Percentiles rank a stretch among this genome's conserved stretches.
Evolutionary conservation across 2,797 vertebrate genomes (phyloP).

Genomic region (Gadopsis marmoratus): DNA sequence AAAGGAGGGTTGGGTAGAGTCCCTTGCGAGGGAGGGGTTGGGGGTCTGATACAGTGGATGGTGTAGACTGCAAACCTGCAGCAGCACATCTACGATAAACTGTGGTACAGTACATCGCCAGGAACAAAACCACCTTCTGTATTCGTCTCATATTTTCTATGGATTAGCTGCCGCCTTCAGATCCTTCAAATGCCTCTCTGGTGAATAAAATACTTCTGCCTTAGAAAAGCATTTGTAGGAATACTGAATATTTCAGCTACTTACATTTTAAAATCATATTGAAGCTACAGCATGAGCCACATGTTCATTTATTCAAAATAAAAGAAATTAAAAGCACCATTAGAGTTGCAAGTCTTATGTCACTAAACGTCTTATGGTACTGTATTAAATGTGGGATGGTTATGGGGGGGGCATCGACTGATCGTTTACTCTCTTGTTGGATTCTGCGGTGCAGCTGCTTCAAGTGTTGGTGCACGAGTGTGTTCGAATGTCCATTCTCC

Average conservation of each 20-base stretch:
- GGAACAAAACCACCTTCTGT: slow-evolving; percentile 17
- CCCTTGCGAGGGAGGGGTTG: slow-evolving; percentile 45
- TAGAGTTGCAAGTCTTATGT: slow-evolving; percentile 8
- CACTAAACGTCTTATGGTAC: not conserved
- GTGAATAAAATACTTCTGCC: slow-evolving; percentile 36
- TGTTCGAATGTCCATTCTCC: slow-evolving; percentile 27
- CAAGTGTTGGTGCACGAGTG: slow-evolving; percentile 27
- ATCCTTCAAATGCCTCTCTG: slow-evolving; percentile 33
- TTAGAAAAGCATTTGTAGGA: slow-evolving; percentile 34
- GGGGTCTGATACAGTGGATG: slow-evolving; percentile 47
- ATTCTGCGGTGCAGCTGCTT: slow-evolving; percentile 49
- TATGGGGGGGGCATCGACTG: slow-evolving; percentile 43
- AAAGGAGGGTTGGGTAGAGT: slow-evolving; percentile 67
- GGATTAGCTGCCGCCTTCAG: slow-evolving; percentile 38
- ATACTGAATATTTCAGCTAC: slow-evolving; percentile 39
- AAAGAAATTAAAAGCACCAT: slow-evolving; percentile 38
- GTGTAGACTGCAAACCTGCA: slow-evolving; percentile 57
- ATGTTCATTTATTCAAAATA: slow-evolving; percentile 25
- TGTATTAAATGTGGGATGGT: slow-evolving; percentile 29
- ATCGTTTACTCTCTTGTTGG: slow-evolving; percentile 53
- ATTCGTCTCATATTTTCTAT: slow-evolving; percentile 20
- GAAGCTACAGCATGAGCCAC: slow-evolving; percentile 31
- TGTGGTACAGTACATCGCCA: slow-evolving; percentile 2
- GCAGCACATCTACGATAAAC: slow-evolving; percentile 30
- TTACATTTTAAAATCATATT: slow-evolving; percentile 20